Base-by-base conservation (phyloP, 2,888 invertebrate genomes). In the Nasonovia ribisnigri region DNA sequence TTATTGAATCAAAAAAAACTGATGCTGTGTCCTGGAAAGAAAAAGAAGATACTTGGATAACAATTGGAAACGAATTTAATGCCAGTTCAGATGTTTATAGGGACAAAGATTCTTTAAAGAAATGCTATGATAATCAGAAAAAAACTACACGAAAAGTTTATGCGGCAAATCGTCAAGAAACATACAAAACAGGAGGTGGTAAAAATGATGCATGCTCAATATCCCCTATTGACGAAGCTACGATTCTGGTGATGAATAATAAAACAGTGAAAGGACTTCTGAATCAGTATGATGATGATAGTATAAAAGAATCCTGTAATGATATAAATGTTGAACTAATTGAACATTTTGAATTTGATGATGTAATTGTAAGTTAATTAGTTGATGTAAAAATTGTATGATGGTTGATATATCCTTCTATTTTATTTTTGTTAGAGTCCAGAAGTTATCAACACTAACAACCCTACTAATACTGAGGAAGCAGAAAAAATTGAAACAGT, bases 31-130 rank as follows among this genome's bases (percentile, higher is more conserved):
- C n/a, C n/a, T n/a, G n/a, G n/a, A n/a, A n/a, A n/a, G n/a, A n/a
- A n/a, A n/a, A n/a, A n/a, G n/a, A n/a, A n/a, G n/a, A n/a, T n/a
- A n/a, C n/a, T n/a, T n/a, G n/a, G n/a, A n/a, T n/a, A n/a, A n/a
- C n/a, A n/a, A n/a, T n/a, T n/a, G n/a, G n/a, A n/a, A n/a, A n/a
- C n/a, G n/a, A n/a, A n/a, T n/a, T n/a, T n/a, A n/a, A n/a, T n/a
- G n/a, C n/a, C n/a, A n/a, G n/a, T n/a, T n/a, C n/a, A n/a, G n/a
- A n/a, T n/a, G n/a, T n/a, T n/a, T n/a, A n/a, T n/a, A n/a, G n/a
- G n/a, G n/a, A n/a, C n/a, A n/a, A n/a, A n/a, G n/a, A 77, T 77
- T 77, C 77, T 77, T 77, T 77, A 77, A 77, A 77, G 77, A 77
- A 77, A 77, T 77, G 29, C 77, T 77, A 77, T 77, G 77, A 77